Base-by-base conservation (phyloP, 53 echinoderm and acorn worm species). In the Crossaster papposus region DNA sequence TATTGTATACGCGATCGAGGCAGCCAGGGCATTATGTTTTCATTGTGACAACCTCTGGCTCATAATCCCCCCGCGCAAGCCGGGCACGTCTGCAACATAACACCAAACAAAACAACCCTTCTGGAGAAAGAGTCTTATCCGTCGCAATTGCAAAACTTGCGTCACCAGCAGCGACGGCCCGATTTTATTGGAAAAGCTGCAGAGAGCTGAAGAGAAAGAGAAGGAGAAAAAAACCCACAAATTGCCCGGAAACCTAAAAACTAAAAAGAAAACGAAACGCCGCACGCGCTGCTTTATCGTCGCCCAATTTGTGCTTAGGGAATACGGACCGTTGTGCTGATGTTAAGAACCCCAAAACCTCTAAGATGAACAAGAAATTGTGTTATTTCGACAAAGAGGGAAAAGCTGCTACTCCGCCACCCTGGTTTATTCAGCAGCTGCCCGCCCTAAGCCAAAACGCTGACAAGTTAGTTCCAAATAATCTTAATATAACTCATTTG, bases 121-220 rank as follows among this genome's bases (percentile, higher is more conserved):
- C 64, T 31, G 22, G 23, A 74, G 81, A 54, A 68, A 26, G 18
- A 35, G n/a, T 28, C 65, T 83, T 65, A 83, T 68, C 83, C 70
- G 50, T 23, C 11, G 70, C 70, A 83, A 83, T 83, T 81, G 35
- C 83, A 65, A 83, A 83, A 17, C 34, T 44, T 83, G 65, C 83
- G 83, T 83, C 83, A 83, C 65, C 83, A 68, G 68, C 44, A 29
- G 36, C 36, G 22, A 65, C 83, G 36, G 36, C 26, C 33, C 50
- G 24, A 83, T 83, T 83, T 83, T 83, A 83, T 65, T 83, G 37
- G 54, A 70, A 44, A 68, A 83, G 83, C 83, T n/a, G 63, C 15
- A 23, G 0, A 44, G 44, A 44, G 44, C 83, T n/a, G 63, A 14
- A 23, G 0, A 44, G 44, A 44, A 9, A 44, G 6, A 44, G 44